These are phyloP conservation scores for Brachyhypopomus gauderio DNA, from an alignment of 2,113 vertebrate species.

Conservation along the genomic window DNA sequence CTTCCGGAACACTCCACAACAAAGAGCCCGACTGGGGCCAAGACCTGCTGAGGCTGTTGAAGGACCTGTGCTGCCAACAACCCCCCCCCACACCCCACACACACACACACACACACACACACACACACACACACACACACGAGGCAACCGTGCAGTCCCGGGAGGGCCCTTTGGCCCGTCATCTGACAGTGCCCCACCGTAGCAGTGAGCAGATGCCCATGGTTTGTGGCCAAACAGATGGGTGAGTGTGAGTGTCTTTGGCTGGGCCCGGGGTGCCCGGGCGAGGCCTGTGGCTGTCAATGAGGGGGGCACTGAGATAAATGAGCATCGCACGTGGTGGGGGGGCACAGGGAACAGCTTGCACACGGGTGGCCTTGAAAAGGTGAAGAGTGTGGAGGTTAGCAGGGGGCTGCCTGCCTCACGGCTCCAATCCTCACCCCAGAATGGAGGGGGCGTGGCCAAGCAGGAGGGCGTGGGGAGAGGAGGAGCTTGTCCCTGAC, in stretches of 20 bases:
- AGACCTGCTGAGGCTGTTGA: conserved; percentile 60
- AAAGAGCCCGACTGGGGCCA: conserved; percentile 68
- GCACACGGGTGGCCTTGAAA: conserved; percentile 65
- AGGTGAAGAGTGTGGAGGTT: conserved; percentile 47
- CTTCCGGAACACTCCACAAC: conserved; percentile 60
- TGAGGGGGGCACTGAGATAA: conserved; percentile 72
- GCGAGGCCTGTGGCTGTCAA: conserved; percentile 70
- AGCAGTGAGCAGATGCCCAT: conserved; percentile 73
- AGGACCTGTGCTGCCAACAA: conserved; percentile 36
- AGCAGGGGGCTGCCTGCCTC: conserved; percentile 57
- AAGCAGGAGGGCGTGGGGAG: conserved; percentile 62
- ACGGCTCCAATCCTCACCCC: conserved; percentile 69
- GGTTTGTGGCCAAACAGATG: conserved; percentile 75
- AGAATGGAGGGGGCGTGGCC: conserved; percentile 37
- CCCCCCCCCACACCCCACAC: conserved; percentile 14
- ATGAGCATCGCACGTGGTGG: conserved; percentile 66
- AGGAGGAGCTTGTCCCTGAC: conserved; percentile 48
- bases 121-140: conserved; percentile 36
- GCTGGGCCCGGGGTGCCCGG: conserved; percentile 60
- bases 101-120: conserved; percentile 56
- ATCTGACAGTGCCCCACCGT: conserved; percentile 76
- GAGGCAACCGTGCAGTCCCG: conserved; percentile 62
- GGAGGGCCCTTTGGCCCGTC: conserved; percentile 76
- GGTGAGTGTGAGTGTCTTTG: conserved; percentile 65
- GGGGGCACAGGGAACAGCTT: conserved; percentile 73